Evolutionary conservation across 2,113 vertebrate species (phyloP).

Genomic region (Azemiops feae): DNA sequence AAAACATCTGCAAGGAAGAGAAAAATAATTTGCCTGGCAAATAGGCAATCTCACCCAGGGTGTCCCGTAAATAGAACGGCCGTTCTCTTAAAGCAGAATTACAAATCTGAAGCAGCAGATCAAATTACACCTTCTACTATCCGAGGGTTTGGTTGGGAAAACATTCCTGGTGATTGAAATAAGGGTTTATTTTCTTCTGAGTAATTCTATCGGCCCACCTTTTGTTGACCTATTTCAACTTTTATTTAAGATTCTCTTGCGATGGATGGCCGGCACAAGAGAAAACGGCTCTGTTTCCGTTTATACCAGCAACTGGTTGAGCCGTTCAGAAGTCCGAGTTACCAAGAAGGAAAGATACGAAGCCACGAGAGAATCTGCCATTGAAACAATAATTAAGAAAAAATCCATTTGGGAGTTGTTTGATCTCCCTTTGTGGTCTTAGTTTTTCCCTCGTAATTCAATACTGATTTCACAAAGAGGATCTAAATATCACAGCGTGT

Average conservation of each 20-base stretch:
- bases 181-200: not conserved
- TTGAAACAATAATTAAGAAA: not conserved
- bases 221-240: not conserved
- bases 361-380: not conserved
- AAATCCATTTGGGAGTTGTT: not conserved
- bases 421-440: not conserved
- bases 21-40: not conserved
- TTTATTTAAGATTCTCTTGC: not conserved
- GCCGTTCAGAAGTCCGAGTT: not conserved
- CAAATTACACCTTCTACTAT: not conserved
- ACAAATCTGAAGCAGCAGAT: not conserved
- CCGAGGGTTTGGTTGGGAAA: not conserved
- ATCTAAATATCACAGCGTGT: accelerated
- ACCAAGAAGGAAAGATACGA: not conserved
- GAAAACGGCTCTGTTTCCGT: not conserved
- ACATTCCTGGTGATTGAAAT: not conserved
- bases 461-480: not conserved
- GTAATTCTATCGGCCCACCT: not conserved
- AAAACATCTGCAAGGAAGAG: not conserved
- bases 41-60: not conserved
- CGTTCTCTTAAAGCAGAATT: not conserved
- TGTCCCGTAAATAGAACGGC: not conserved
- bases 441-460: not conserved
- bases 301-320: not conserved
- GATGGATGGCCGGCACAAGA: not conserved